Percentiles rank a stretch among this genome's conserved stretches.
These are phyloP conservation scores for Pectinophora gossypiella DNA, from an alignment of 1,140 invertebrate species.

Conservation along the genomic window DNA sequence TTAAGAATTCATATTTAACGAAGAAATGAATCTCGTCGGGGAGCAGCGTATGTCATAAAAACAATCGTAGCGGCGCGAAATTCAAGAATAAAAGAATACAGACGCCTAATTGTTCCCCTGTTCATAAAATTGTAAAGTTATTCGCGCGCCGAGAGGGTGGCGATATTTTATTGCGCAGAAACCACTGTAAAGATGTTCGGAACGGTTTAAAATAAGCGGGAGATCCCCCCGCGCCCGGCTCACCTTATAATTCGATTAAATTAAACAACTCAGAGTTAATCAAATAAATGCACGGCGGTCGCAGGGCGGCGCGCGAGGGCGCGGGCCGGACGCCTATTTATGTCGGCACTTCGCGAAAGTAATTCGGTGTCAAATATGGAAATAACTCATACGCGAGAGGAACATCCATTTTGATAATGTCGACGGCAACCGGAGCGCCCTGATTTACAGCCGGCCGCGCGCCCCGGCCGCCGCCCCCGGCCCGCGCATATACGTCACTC, in stretches of 20 bases:
- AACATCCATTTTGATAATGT: conserved; percentile 73
- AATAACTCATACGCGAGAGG: conserved; percentile 71
- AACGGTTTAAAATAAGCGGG: conserved; percentile 68
- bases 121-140: conserved; percentile 74
- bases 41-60: conserved; percentile 45
- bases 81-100: conserved; percentile 57
- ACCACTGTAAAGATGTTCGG: conserved; percentile 73
- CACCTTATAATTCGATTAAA: conserved; percentile 74
- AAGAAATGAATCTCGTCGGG: conserved; percentile 53
- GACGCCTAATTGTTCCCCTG: conserved; percentile 71
- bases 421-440: conserved; percentile 59
- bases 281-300: conserved; percentile 72
- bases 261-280: conserved; percentile 75
- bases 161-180: conserved; percentile 71
- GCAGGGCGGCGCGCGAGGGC: conserved; percentile 34
- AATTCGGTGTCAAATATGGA: conserved; percentile 75
- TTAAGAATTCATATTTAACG: conserved; percentile 69
- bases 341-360: conserved; percentile 73
- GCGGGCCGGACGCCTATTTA: conserved; percentile 50
- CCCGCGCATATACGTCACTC: conserved; percentile 3
- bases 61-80: conserved; percentile 57
- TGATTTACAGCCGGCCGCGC: conserved; percentile 56
- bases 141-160: conserved; percentile 58
- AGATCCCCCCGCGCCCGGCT: conserved; percentile 33
- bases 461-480: conserved; percentile 6